phyloP scores from a whole-genome alignment of 1,140 invertebrate species.

The Colletes gigas region DNA sequence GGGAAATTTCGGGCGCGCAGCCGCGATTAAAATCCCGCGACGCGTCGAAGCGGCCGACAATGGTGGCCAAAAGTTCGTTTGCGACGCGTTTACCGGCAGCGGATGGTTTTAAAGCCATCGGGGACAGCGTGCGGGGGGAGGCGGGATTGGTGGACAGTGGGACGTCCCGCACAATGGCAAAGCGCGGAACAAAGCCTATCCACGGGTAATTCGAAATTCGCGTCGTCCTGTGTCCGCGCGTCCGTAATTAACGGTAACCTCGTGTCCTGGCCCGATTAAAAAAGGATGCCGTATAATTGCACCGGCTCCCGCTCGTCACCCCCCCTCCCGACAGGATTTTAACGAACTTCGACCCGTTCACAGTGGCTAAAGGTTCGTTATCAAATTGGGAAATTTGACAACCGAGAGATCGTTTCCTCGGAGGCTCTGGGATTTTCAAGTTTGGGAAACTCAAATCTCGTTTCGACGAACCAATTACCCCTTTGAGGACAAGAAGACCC shows the following conservation, averaged over 20 bases:
- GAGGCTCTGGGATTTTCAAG: background rate
- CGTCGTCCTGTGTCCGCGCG: slow-evolving; percentile 57
- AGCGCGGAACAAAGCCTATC: slow-evolving; percentile 66
- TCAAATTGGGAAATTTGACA: slow-evolving; percentile 16
- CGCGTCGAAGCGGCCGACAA: slow-evolving; percentile 57
- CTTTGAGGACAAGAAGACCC: background rate
- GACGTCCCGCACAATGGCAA: slow-evolving; percentile 56
- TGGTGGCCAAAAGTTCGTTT: slow-evolving; percentile 63
- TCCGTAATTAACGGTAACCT: slow-evolving; percentile 66
- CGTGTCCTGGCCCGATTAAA: slow-evolving; percentile 61
- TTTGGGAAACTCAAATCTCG: background rate
- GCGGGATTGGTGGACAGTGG: slow-evolving; percentile 28
- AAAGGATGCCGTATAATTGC: slow-evolving; percentile 58
- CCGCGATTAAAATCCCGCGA: slow-evolving; percentile 59
- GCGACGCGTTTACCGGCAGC: slow-evolving; percentile 60
- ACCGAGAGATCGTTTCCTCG: slow-evolving; percentile 1
- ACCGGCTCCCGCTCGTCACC: slow-evolving; percentile 14
- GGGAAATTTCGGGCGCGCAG: slow-evolving; percentile 43
- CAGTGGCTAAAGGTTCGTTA: slow-evolving; percentile 42
- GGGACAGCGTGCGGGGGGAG: slow-evolving; percentile 8
- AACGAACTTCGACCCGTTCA: slow-evolving; percentile 47
- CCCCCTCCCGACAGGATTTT: slow-evolving; percentile 28
- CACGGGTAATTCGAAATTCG: slow-evolving; percentile 69
- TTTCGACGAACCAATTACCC: background rate
- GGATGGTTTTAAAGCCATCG: slow-evolving; percentile 63